A percentile compares a stretch with the other conserved stretches of the same genome.
These are phyloP conservation scores for Caprella mutica DNA, from an alignment of 2,888 invertebrate species.

Conservation along the genomic window DNA sequence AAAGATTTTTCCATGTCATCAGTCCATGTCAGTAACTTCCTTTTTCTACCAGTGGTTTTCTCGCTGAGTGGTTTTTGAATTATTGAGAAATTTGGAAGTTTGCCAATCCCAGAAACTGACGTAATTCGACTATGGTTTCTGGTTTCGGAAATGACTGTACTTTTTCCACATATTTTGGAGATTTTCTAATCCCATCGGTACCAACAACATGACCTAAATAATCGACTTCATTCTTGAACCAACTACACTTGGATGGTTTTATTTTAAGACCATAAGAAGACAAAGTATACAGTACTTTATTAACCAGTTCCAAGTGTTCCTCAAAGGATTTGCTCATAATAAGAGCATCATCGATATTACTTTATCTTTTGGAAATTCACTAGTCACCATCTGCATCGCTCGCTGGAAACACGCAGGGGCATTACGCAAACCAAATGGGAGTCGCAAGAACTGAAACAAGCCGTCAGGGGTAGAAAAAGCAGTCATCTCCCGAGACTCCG, in stretches of 20 bases:
- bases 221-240: neutral
- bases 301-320: neutral
- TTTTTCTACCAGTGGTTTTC: neutral
- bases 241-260: neutral
- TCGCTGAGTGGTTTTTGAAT: neutral
- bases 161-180: neutral
- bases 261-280: neutral
- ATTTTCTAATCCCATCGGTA: neutral
- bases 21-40: neutral
- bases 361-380: neutral
- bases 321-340: neutral
- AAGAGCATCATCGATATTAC: neutral
- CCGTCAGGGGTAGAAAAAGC: conserved; percentile 1
- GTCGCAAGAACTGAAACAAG: neutral
- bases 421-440: neutral
- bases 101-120: neutral
- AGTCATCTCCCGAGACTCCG: neutral
- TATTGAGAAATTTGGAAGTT: neutral
- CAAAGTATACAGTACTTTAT: neutral
- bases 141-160: neutral
- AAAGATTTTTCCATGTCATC: neutral
- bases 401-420: conserved; percentile 1
- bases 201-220: neutral
- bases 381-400: neutral
- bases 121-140: neutral